Percentiles rank a stretch among this genome's conserved stretches.
Conservation (phyloP, 2,888 invertebrate species). For the Alviniconcha strummeri region DNA sequence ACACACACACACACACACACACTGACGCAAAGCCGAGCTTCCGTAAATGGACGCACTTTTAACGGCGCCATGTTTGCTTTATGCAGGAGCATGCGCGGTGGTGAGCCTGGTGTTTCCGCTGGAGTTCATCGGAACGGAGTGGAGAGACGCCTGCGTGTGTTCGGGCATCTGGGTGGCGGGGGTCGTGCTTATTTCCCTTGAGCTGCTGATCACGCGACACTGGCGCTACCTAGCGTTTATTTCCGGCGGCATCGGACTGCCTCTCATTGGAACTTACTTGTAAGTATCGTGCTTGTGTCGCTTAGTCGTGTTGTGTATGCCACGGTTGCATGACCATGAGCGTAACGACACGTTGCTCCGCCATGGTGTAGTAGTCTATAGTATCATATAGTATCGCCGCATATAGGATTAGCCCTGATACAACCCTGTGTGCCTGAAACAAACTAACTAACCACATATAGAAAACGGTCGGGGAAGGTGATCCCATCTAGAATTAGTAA, state of each 20-base stretch:
- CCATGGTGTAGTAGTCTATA: no score
- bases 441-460: no score
- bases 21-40: not conserved
- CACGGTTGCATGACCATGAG: not conserved
- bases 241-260: conserved; percentile 41
- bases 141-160: conserved; percentile 61
- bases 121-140: conserved; percentile 58
- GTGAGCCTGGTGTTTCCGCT: conserved; percentile 56
- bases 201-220: conserved; percentile 50
- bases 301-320: not conserved
- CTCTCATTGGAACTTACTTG: conserved; percentile 56
- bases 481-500: no score
- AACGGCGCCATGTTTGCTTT: not conserved
- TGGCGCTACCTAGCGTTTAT: conserved; percentile 52
- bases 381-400: no score
- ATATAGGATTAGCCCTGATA: no score
- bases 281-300: conserved; percentile 38
- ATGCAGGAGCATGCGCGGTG: conserved; percentile 53
- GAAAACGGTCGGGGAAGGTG: no score
- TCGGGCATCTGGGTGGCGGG: conserved; percentile 60
- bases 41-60: not conserved
- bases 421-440: no score
- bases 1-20: conserved; percentile 13
- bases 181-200: conserved; percentile 53
- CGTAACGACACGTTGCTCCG: no score